These are phyloP conservation scores for Hirtodrosophila confusa DNA, from an alignment of 2,888 invertebrate genomes.

Conservation along the genomic window DNA sequence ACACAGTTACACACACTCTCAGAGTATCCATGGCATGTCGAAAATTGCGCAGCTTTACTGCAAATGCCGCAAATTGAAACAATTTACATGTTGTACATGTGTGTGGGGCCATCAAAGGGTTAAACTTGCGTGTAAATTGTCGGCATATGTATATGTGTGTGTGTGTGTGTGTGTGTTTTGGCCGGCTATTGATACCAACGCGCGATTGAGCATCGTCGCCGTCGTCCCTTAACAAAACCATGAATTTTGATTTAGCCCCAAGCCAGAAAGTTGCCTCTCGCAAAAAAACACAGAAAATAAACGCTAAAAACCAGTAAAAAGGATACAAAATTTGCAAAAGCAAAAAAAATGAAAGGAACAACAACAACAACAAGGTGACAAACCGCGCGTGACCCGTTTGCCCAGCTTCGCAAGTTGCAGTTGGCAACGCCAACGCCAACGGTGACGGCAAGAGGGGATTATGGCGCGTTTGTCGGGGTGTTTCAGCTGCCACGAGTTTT, in stretches of 20 bases:
- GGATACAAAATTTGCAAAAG: constrained; percentile 21
- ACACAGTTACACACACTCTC: constrained; percentile 9
- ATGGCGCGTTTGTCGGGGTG: constrained; percentile 62
- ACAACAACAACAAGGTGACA: constrained; percentile 66
- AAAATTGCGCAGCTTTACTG: constrained; percentile 78
- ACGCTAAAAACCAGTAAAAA: constrained; percentile 21
- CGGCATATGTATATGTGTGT: constrained; percentile 17
- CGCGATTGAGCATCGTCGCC: constrained; percentile 52
- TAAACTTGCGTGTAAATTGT: constrained; percentile 75
- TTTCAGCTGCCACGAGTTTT: constrained; percentile 35
- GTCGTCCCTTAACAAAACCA: constrained; percentile 69
- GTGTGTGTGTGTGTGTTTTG: constrained; percentile 15
- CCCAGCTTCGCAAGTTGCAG: constrained; percentile 15
- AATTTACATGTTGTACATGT: constrained; percentile 77
- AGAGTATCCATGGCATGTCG: constrained; percentile 71
- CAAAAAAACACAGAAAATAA: constrained; percentile 4
- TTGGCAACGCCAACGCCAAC: constrained; percentile 25
- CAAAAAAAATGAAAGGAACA: constrained; percentile 24
- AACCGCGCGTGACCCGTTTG: constrained; percentile 64
- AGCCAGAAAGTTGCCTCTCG: constrained; percentile 14
- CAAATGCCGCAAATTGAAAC: constrained; percentile 81
- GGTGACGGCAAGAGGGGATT: constrained; percentile 71
- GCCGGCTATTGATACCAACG: constrained; percentile 66
- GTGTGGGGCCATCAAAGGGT: constrained; percentile 75
- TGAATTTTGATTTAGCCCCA: constrained; percentile 82